These are phyloP conservation scores for Buphagus erythrorhynchus DNA, from an alignment of 2,797 vertebrate species.

Conservation along the genomic window DNA sequence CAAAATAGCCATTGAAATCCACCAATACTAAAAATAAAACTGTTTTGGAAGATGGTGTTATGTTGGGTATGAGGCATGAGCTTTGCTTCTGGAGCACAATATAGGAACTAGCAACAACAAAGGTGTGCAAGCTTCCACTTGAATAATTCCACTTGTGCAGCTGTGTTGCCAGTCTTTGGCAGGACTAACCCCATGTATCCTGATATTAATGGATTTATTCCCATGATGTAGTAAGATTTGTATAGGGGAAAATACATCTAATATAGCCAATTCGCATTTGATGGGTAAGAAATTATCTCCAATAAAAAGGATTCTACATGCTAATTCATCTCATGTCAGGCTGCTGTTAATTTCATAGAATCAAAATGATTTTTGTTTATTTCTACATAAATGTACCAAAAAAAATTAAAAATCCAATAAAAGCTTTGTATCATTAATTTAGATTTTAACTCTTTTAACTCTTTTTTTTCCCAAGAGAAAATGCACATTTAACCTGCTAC, in stretches of 20 bases:
- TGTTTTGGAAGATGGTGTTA: background rate
- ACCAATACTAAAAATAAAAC: background rate
- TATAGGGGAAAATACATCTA: background rate
- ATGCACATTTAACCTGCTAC: rapidly evolving
- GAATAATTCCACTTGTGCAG: background rate
- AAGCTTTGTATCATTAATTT: background rate
- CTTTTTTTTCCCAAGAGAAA: background rate
- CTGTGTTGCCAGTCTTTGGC: background rate
- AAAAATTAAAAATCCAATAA: background rate
- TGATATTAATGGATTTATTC: background rate
- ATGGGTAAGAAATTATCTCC: background rate
- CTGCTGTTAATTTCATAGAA: background rate
- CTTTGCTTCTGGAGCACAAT: background rate
- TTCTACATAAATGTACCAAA: background rate
- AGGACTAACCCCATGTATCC: background rate
- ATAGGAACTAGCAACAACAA: background rate
- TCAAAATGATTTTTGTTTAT: background rate
- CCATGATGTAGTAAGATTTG: background rate
- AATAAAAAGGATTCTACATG: background rate
- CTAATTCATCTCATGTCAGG: background rate
- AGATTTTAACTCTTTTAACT: background rate
- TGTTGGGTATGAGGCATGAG: rapidly evolving
- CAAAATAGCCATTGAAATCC: background rate
- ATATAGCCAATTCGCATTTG: background rate
- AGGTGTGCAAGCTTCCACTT: background rate